phyloP scores from a whole-genome alignment of 2,113 vertebrate species.

The Menura novaehollandiae region DNA sequence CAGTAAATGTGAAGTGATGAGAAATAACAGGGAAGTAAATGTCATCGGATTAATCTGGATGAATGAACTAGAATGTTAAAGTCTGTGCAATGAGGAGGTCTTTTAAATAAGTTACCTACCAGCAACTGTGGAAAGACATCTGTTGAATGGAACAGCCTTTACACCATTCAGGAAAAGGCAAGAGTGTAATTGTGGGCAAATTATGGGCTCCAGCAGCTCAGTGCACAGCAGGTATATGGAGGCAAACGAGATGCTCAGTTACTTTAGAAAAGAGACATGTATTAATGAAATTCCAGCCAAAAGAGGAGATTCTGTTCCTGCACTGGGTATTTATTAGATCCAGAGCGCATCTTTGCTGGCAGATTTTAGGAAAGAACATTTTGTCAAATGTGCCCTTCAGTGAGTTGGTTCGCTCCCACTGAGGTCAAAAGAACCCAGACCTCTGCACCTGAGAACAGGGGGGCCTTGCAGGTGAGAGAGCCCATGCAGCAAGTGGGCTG shows the following conservation, averaged over 20 bases:
- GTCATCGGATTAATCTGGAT: background rate
- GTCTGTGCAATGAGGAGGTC: background rate
- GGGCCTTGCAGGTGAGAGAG: background rate
- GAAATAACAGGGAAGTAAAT: background rate
- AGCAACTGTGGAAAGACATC: background rate
- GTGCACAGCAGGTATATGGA: slow-evolving; percentile 13
- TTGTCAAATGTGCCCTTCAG: background rate
- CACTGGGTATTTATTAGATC: background rate
- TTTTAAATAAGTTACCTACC: slow-evolving; percentile 6
- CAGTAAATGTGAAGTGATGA: background rate
- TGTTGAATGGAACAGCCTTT: background rate
- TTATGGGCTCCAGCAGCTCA: background rate
- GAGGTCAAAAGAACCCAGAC: background rate
- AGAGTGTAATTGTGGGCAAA: slow-evolving; percentile 20
- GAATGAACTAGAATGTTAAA: background rate
- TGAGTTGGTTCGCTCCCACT: background rate
- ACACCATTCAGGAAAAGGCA: background rate
- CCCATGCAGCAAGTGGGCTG: background rate
- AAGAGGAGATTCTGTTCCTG: background rate
- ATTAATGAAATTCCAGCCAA: background rate
- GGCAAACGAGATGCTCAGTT: background rate
- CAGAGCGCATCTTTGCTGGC: background rate
- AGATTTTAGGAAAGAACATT: background rate
- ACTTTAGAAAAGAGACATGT: background rate
- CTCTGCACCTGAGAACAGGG: background rate